A percentile compares a stretch with the other conserved stretches of the same genome.
These are phyloP conservation scores for Platichthys stellatus DNA, from an alignment of 2,113 vertebrate species.

Conservation along the genomic window DNA sequence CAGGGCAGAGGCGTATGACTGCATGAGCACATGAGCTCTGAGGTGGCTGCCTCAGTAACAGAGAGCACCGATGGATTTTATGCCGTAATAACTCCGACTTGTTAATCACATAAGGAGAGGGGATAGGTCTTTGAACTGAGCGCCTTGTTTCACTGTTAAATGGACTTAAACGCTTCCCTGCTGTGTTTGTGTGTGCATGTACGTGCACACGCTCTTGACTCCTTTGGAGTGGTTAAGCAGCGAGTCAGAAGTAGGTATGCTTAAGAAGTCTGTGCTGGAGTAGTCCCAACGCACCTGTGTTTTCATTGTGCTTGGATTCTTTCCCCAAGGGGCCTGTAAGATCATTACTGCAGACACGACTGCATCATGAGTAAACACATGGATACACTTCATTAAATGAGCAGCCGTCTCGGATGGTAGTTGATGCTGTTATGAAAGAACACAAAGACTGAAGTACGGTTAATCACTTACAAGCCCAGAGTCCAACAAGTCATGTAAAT, in stretches of 20 bases:
- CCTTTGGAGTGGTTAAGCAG: conserved; percentile 60
- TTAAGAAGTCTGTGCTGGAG: conserved; percentile 61
- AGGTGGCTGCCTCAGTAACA: neutral
- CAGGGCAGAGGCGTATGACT: neutral
- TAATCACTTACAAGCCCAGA: neutral
- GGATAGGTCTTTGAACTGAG: neutral
- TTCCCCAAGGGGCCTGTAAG: conserved; percentile 58
- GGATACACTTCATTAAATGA: conserved; percentile 30
- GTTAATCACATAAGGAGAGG: neutral
- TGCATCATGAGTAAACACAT: conserved; percentile 61
- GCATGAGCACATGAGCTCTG: neutral
- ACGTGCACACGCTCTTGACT: conserved; percentile 30
- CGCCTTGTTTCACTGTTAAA: conserved; percentile 16
- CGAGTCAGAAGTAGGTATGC: conserved; percentile 61
- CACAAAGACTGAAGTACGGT: neutral
- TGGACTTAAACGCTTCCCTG: conserved; percentile 25
- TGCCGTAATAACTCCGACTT: neutral
- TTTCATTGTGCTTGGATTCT: conserved; percentile 55
- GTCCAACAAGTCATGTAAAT: conserved; percentile 11
- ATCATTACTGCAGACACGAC: conserved; percentile 73
- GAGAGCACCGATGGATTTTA: neutral
- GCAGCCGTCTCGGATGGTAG: neutral
- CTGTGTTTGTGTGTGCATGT: conserved; percentile 11
- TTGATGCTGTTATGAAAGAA: neutral
- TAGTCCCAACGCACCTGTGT: conserved; percentile 73